phyloP scores from a whole-genome alignment of 2,113 vertebrate genomes.

The Cromileptes altivelis region DNA sequence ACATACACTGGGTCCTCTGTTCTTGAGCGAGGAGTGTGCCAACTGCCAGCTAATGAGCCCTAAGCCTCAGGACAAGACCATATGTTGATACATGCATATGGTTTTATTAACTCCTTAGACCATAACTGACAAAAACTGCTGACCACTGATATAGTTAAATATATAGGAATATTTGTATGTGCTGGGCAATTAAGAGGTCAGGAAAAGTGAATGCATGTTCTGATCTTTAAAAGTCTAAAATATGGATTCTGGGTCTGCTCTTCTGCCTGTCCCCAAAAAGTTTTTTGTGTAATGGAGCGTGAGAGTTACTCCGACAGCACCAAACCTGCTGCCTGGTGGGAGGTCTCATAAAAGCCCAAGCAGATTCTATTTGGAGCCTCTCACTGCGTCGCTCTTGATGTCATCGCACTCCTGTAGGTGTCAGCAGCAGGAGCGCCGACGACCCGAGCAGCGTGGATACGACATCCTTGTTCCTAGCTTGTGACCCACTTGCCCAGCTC shows the following conservation, averaged over 20 bases:
- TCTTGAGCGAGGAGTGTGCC: conserved; percentile 36
- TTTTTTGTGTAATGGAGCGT: conserved; percentile 37
- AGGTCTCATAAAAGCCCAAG: conserved; percentile 41
- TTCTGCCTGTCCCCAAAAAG: conserved; percentile 7
- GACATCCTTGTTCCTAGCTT: conserved; percentile 29
- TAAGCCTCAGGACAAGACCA: conserved; percentile 18
- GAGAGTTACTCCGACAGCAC: conserved; percentile 36
- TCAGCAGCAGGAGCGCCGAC: not conserved
- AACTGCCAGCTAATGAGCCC: conserved; percentile 41
- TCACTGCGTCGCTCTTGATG: conserved; percentile 8
- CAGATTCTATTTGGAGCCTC: conserved; percentile 26
- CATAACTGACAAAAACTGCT: not conserved
- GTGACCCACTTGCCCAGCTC: conserved; percentile 52
- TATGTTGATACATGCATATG: not conserved
- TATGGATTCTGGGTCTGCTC: not conserved
- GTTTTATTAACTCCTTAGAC: conserved; percentile 7
- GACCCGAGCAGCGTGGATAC: conserved; percentile 23
- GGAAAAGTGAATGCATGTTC: not conserved
- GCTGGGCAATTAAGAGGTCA: not conserved
- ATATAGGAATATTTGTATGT: not conserved
- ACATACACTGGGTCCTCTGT: conserved; percentile 58
- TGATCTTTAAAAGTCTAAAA: conserved; percentile 6
- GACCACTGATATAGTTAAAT: not conserved
- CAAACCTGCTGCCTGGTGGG: not conserved
- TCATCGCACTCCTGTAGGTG: conserved; percentile 22